Percentiles rank a stretch among this genome's conserved stretches.
phyloP scores from a whole-genome alignment of 64 coral and sea anemone species.

The Pachyseris speciosa region DNA sequence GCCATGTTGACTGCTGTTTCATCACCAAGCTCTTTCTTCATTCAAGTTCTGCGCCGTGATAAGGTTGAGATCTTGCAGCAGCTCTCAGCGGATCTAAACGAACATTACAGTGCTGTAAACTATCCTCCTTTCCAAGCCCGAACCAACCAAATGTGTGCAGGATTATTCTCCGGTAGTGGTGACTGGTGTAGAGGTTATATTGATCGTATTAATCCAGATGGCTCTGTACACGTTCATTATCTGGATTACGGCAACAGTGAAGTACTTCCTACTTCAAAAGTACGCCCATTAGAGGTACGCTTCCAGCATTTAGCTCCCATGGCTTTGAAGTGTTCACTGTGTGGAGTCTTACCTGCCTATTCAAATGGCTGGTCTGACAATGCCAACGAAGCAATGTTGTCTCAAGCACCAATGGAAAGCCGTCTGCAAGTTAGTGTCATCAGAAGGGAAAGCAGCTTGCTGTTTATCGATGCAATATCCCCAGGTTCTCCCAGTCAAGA shows the following conservation, averaged over 20 bases:
- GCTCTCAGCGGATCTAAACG: slow-evolving; percentile 51
- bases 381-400: slow-evolving; percentile 47
- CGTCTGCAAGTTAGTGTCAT: slow-evolving; percentile 39
- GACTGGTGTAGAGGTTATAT: slow-evolving; percentile 81
- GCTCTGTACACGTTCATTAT: slow-evolving; percentile 70
- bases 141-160: slow-evolving; percentile 39
- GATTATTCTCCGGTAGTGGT: slow-evolving; percentile 68
- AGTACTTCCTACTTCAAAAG: slow-evolving; percentile 6
- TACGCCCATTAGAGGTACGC: slow-evolving; percentile 52
- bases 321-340: slow-evolving; percentile 62
- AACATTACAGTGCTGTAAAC: slow-evolving; percentile 27
- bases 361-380: slow-evolving; percentile 47
- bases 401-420: slow-evolving; percentile 40
- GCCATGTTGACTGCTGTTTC: slow-evolving; percentile 63
- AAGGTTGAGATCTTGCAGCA: slow-evolving; percentile 38
- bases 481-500: background rate
- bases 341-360: slow-evolving; percentile 29
- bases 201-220: slow-evolving; percentile 14
- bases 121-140: slow-evolving; percentile 68
- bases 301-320: slow-evolving; percentile 27
- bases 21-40: slow-evolving; percentile 58
- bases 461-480: slow-evolving; percentile 50
- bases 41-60: slow-evolving; percentile 69
- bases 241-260: slow-evolving; percentile 88
- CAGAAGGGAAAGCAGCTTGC: slow-evolving; percentile 14